A percentile compares a stretch with the other conserved stretches of the same genome.
Conservation (phyloP, 1,140 invertebrate genomes). For the Lineus longissimus region DNA sequence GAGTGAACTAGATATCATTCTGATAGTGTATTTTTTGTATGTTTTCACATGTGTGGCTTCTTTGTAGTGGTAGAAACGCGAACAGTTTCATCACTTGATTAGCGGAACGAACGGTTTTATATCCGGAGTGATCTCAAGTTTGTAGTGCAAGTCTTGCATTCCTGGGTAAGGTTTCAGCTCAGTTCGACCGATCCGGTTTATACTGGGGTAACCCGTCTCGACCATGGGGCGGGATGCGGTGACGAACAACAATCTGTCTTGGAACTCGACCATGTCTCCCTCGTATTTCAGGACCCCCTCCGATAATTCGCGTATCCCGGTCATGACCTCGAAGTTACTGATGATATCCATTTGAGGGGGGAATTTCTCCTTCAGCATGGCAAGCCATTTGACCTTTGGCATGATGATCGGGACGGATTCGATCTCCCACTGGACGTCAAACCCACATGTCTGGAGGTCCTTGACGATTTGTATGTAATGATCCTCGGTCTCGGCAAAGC, state of each 20-base stretch:
- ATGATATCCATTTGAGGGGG: slow-evolving; percentile 44
- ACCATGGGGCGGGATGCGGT: slow-evolving; percentile 28
- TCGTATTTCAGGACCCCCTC: slow-evolving; percentile 49
- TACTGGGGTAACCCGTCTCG: slow-evolving; percentile 27
- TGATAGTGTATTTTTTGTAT: too few relatives aligned
- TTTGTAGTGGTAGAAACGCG: too few relatives aligned
- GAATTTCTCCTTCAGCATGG: slow-evolving; percentile 44
- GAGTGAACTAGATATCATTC: too few relatives aligned
- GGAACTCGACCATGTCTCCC: slow-evolving; percentile 40
- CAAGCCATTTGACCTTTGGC: slow-evolving; percentile 44
- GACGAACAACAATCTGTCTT: slow-evolving; percentile 44
- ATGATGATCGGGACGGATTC: slow-evolving; percentile 43
- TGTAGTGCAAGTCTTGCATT: slow-evolving; percentile 26
- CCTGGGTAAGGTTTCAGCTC: slow-evolving; percentile 22
- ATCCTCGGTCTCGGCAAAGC: slow-evolving; percentile 37
- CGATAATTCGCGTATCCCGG: slow-evolving; percentile 43
- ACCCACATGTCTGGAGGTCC: slow-evolving; percentile 33
- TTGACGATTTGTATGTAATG: slow-evolving; percentile 41
- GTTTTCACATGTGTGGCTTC: too few relatives aligned
- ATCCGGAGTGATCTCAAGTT: slow-evolving; percentile 31
- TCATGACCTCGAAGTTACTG: slow-evolving; percentile 36
- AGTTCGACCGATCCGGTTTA: slow-evolving; percentile 30
- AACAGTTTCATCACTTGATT: too few relatives aligned
- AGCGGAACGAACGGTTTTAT: slow-evolving; percentile 9
- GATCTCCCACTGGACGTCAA: slow-evolving; percentile 48